Evolutionary conservation across 2,888 invertebrate species (phyloP).

Genomic region (Thysanoteuthis rhombus): DNA sequence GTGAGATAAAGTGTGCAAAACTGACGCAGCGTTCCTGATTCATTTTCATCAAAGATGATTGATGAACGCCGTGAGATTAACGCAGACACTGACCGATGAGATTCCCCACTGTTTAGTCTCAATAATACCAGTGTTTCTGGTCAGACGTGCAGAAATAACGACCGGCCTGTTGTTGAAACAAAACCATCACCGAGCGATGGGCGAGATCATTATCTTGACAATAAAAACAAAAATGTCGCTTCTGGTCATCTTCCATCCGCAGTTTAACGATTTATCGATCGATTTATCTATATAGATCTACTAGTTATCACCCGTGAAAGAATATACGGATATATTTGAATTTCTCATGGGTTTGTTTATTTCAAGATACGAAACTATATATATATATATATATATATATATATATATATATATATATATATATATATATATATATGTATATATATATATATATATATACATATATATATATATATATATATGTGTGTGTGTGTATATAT

Average conservation of each 20-base stretch:
- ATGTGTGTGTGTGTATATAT: neutral
- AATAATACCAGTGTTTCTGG: neutral
- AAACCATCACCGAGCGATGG: neutral
- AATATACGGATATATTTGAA: too few species aligned
- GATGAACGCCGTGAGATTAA: neutral
- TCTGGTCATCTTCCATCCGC: neutral
- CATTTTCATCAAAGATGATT: neutral
- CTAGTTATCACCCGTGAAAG: too few species aligned
- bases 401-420: neutral
- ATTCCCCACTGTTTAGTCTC: neutral
- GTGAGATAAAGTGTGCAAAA: too few species aligned
- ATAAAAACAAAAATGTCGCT: neutral
- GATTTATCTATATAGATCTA: neutral
- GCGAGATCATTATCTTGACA: neutral
- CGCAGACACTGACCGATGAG: neutral
- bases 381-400: neutral
- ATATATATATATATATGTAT: neutral
- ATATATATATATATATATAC: too few species aligned
- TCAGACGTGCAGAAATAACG: neutral
- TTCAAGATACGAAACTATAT: too few species aligned
- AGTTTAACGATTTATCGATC: neutral
- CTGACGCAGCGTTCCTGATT: neutral
- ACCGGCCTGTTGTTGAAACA: neutral
- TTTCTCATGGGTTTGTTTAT: too few species aligned
- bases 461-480: neutral